Base-by-base conservation (phyloP, 2,888 invertebrate genomes). In the Malthinus seriepunctatus region DNA sequence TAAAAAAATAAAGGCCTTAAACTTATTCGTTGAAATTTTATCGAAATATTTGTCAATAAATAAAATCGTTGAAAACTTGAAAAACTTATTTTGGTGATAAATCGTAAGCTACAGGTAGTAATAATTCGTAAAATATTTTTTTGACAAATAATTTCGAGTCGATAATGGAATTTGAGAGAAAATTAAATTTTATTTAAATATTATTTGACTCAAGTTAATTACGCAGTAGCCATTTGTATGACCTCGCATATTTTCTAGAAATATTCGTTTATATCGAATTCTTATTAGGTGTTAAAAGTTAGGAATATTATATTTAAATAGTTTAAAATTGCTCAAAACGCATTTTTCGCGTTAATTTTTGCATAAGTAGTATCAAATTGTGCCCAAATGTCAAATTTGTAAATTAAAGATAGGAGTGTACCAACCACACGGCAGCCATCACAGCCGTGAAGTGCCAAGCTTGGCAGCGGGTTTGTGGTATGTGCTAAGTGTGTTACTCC, bases 401-500 rank as follows among this genome's bases (percentile, higher is more conserved):
- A 47, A 45, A 56, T 54, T 55, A 52, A 57, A 63, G 52, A 45
- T 50, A 44, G 15, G 62, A 60, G 49, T 47, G 58, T 51, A 57
- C 49, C 56, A 34, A 56, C 60, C 50, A 54, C 67, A 64, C 66
- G 76, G 73, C 77, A 71, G 78, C 78, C 78, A 78, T 78, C 76
- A 77, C 76, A 74, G 73, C 72, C 64, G 61, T 65, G 73, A 69
- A 73, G 75, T 75, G 75, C 75, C 75, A 75, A 76, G 77, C 77
- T 76, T 76, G 74, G 75, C 71, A 78, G 77, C 76, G 75, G 75
- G 75, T 73, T 71, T 73, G 76, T 76, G 74, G 73, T 73, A 73
- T 76, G 78, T 79, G 78, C 70, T 75, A 78, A 82, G 85, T 71
- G 75, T 76, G 77, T 77, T 73, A 71, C 76, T 77, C 75, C 74